These are phyloP conservation scores for Caenorhabditis sp. DNA, from an alignment of 2,888 invertebrate genomes.

Conservation along the genomic window DNA sequence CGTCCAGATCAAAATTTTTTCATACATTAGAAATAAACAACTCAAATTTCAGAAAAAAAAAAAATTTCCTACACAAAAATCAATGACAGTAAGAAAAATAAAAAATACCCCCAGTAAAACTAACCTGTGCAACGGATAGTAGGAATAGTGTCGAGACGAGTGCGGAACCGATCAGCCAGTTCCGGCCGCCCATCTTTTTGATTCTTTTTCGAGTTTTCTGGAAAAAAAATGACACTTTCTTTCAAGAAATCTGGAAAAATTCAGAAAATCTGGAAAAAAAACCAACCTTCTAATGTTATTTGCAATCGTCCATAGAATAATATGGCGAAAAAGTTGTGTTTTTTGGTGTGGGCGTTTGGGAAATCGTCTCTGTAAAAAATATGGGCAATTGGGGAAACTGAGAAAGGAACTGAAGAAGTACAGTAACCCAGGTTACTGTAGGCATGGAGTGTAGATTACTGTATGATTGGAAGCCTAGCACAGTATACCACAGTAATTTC, in stretches of 20 bases:
- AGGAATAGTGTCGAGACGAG: conserved; percentile 28
- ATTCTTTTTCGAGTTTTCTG: conserved; percentile 8
- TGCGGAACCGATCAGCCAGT: conserved; percentile 31
- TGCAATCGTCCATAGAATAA: neutral
- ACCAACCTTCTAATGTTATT: neutral
- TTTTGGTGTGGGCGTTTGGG: neutral
- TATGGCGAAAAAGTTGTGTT: neutral
- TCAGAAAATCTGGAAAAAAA: no score
- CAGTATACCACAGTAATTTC: no score
- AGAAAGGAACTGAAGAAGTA: no score
- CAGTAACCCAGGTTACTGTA: no score
- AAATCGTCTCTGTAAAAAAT: neutral
- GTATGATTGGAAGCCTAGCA: no score
- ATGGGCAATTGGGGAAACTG: no score
- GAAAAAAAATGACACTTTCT: neutral
- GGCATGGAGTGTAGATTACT: no score
- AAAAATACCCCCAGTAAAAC: neutral
- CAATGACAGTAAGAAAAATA: neutral
- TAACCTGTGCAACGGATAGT: conserved; percentile 34
- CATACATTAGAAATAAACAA: no score
- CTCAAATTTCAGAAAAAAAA: neutral
- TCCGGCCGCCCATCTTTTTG: conserved; percentile 30
- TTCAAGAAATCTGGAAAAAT: no score
- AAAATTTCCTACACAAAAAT: neutral
- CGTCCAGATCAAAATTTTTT: no score